A percentile compares a stretch with the other conserved stretches of the same genome.
Evolutionary conservation across 2,888 invertebrate genomes (phyloP).

Genomic region (Cylindroiulus punctatus): DNA sequence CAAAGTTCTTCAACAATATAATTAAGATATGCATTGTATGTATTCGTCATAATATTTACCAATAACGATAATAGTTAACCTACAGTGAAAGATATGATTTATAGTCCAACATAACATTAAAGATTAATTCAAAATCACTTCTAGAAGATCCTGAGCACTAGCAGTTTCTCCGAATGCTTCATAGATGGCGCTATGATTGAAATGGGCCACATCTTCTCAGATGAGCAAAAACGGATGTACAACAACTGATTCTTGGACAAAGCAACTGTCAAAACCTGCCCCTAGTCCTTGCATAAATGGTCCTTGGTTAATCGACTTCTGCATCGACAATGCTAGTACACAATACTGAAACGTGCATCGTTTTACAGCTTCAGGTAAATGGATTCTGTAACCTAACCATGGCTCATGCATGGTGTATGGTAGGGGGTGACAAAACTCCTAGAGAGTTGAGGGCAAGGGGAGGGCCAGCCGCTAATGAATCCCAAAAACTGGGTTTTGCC

Average conservation of each 20-base stretch:
- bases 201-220: too few relatives aligned
- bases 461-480: neutral
- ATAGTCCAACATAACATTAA: too few relatives aligned
- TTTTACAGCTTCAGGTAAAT: neutral
- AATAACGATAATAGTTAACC: too few relatives aligned
- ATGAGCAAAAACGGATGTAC: neutral
- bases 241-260: neutral
- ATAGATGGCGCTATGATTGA: neutral
- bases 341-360: neutral
- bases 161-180: neutral
- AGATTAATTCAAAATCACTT: too few relatives aligned
- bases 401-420: slow-evolving; percentile 31
- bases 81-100: too few relatives aligned
- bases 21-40: too few relatives aligned
- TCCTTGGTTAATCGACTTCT: neutral
- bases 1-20: too few relatives aligned
- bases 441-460: neutral
- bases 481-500: neutral
- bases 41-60: too few relatives aligned
- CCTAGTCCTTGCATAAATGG: neutral
- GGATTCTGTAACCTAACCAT: neutral
- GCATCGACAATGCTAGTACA: neutral
- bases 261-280: neutral
- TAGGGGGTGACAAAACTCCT: neutral
- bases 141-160: too few relatives aligned